These are phyloP conservation scores for Hafferia zeledoni DNA, from an alignment of 2,797 vertebrate species.

Conservation along the genomic window DNA sequence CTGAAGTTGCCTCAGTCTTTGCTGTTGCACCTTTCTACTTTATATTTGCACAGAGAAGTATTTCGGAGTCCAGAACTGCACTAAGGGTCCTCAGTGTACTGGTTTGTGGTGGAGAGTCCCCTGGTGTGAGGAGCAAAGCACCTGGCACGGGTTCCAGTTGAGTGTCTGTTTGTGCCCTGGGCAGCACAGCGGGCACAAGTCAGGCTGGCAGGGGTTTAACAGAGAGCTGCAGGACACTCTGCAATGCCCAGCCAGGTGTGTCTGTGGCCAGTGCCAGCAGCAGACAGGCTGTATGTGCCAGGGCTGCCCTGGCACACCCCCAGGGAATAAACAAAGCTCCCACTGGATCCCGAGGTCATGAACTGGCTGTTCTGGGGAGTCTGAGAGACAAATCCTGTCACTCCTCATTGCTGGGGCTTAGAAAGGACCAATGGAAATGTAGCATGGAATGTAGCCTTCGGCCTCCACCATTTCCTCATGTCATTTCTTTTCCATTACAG, in stretches of 20 bases:
- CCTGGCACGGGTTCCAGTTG: not conserved
- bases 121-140: not conserved
- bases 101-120: not conserved
- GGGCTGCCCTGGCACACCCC: not conserved
- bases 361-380: not conserved
- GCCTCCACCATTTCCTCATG: not conserved
- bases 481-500: not conserved
- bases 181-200: not conserved
- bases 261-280: not conserved
- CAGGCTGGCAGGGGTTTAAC: not conserved
- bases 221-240: not conserved
- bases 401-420: not conserved
- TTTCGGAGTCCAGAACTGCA: not conserved
- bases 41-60: not conserved
- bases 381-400: not conserved
- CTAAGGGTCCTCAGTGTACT: not conserved
- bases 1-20: not conserved
- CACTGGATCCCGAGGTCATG: not conserved
- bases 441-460: not conserved
- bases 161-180: not conserved
- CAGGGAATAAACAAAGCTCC: not conserved
- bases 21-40: not conserved
- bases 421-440: not conserved
- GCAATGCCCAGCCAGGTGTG: not conserved
- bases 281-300: accelerated